Conservation (phyloP, 2,113 vertebrate species). For the Tetrax tetrax region DNA sequence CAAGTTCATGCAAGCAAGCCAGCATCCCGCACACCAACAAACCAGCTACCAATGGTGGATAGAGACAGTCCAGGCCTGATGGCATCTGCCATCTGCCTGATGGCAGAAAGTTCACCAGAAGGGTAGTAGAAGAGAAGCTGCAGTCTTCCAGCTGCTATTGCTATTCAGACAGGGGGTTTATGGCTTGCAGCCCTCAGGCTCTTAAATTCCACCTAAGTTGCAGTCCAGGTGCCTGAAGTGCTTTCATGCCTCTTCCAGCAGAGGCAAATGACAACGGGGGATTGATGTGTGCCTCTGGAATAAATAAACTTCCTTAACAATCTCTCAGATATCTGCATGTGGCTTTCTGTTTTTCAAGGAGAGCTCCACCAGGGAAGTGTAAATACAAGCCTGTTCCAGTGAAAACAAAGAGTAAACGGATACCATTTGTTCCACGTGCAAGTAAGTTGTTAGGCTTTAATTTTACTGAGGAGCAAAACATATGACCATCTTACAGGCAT, state of each 20-base stretch:
- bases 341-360: slow-evolving; percentile 70
- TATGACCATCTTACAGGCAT: background rate
- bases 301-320: background rate
- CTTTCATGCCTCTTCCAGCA: background rate
- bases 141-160: background rate
- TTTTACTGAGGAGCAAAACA: background rate
- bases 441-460: slow-evolving; percentile 72
- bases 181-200: background rate
- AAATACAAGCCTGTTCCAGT: slow-evolving; percentile 78
- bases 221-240: background rate
- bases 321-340: background rate
- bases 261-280: background rate
- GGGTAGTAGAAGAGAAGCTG: background rate
- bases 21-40: background rate
- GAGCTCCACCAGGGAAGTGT: slow-evolving; percentile 86
- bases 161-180: background rate
- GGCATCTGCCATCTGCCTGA: too few relatives aligned
- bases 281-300: background rate
- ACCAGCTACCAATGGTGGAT: background rate
- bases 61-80: background rate
- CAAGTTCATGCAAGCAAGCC: background rate
- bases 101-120: background rate
- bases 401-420: slow-evolving; percentile 79
- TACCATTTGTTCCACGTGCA: slow-evolving; percentile 77
- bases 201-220: background rate